These are phyloP conservation scores for Crotophaga sulcirostris DNA, from an alignment of 2,113 vertebrate genomes.

Conservation along the genomic window DNA sequence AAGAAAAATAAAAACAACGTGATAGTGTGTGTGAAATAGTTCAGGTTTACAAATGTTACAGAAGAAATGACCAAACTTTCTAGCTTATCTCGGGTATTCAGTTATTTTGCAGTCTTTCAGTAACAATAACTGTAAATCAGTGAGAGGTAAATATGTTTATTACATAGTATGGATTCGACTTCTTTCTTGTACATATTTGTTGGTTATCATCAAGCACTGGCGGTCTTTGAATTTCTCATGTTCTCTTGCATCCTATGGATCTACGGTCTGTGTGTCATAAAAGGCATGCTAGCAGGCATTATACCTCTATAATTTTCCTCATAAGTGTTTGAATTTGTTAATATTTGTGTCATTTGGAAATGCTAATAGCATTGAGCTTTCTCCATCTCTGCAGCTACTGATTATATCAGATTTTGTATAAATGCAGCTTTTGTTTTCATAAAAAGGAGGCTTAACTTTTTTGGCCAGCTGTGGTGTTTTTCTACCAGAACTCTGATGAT, in stretches of 20 bases:
- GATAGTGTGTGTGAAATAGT: background rate
- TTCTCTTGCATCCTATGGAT: conserved; percentile 32
- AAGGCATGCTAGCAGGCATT: background rate
- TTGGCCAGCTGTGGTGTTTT: background rate
- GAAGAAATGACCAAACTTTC: background rate
- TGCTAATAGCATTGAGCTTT: background rate
- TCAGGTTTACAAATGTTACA: background rate
- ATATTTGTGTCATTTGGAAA: background rate
- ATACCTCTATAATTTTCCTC: background rate
- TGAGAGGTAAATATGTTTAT: conserved; percentile 49
- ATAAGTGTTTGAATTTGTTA: background rate
- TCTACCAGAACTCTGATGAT: background rate
- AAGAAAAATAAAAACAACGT: background rate
- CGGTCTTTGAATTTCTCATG: conserved; percentile 52
- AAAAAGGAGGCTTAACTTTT: background rate
- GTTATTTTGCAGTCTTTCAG: background rate
- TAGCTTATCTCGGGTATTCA: background rate
- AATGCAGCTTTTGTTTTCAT: background rate
- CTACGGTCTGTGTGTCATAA: conserved; percentile 1
- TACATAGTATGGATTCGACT: conserved; percentile 10
- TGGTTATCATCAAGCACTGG: conserved; percentile 21
- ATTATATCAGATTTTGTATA: background rate
- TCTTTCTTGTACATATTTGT: conserved; percentile 29
- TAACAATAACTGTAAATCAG: background rate
- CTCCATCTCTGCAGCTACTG: background rate